Evolutionary conservation across 2,888 invertebrate species (phyloP).

Genomic region (Aphrophora alni): DNA sequence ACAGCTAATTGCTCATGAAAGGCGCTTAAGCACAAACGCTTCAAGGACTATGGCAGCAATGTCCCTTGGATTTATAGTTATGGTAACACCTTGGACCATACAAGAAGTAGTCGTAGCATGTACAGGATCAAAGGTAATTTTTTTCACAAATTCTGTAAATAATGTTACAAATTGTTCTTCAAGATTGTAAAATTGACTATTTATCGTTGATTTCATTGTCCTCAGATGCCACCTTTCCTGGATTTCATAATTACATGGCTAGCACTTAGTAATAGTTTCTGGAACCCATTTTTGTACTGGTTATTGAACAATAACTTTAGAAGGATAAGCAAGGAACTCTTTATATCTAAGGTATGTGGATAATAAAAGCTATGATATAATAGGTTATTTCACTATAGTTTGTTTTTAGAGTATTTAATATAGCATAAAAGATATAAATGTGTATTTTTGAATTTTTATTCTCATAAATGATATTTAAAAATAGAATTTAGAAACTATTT

Average conservation of each 20-base stretch:
- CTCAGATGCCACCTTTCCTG: conserved; percentile 79
- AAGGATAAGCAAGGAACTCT: conserved; percentile 76
- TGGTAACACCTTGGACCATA: conserved; percentile 90
- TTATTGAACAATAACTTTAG: conserved; percentile 85
- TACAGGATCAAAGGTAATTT: conserved; percentile 77
- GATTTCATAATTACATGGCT: conserved; percentile 88
- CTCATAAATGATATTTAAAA: too few species aligned
- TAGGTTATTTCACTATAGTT: too few species aligned
- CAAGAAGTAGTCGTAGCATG: conserved; percentile 91
- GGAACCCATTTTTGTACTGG: conserved; percentile 92
- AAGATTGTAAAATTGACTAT: too few species aligned
- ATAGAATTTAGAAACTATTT: too few species aligned
- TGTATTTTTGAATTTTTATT: too few species aligned
- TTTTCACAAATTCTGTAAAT: too few species aligned
- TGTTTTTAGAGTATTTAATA: background rate
- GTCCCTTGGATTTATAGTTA: conserved; percentile 88
- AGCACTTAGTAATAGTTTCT: conserved; percentile 86
- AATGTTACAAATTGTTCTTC: background rate
- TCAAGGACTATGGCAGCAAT: conserved; percentile 91
- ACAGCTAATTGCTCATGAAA: conserved; percentile 67
- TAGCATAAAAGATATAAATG: too few species aligned
- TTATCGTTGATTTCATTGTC: too few species aligned
- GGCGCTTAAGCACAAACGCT: conserved; percentile 78
- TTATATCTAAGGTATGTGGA: conserved; percentile 73
- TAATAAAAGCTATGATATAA: background rate